Evolutionary conservation across 1,140 invertebrate species (phyloP).

Genomic region (Drosophila eugracilis): DNA sequence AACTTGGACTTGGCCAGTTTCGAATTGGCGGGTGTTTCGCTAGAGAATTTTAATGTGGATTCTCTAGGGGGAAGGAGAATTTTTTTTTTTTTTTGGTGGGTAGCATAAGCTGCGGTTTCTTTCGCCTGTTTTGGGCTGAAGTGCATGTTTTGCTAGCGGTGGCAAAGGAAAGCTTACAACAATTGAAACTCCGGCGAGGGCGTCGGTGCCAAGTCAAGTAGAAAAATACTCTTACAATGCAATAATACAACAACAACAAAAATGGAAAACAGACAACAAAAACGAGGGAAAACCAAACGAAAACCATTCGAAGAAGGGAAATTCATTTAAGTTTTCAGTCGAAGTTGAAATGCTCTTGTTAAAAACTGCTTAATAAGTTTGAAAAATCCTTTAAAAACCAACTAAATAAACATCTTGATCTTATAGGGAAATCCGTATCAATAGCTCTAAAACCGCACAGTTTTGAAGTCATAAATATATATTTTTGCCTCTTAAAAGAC

Average conservation of each 20-base stretch:
- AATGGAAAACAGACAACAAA: conserved; percentile 38
- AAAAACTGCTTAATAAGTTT: too few species aligned
- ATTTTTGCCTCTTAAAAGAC: neutral
- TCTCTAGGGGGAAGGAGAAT: conserved; percentile 41
- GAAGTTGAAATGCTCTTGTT: neutral
- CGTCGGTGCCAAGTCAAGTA: conserved; percentile 79
- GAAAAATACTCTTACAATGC: conserved; percentile 81
- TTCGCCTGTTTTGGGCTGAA: conserved; percentile 57
- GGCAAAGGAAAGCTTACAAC: conserved; percentile 34
- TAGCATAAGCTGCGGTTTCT: conserved; percentile 76
- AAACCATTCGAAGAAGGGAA: conserved; percentile 27
- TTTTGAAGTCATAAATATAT: too few species aligned
- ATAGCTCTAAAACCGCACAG: too few species aligned
- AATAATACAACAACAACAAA: conserved; percentile 73
- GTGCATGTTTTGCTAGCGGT: conserved; percentile 56
- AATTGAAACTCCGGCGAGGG: conserved; percentile 41
- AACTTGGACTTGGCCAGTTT: conserved; percentile 63
- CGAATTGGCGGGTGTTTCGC: conserved; percentile 50
- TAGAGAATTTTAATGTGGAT: conserved; percentile 75
- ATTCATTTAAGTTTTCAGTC: neutral
- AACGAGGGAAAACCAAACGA: conserved; percentile 35
- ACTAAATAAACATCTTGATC: too few species aligned
- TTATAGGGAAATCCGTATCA: too few species aligned
- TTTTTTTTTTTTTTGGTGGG: conserved; percentile 14
- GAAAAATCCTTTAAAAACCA: too few species aligned